Conservation (phyloP, 2,888 invertebrate genomes). For the Steinernema hermaphroditum region DNA sequence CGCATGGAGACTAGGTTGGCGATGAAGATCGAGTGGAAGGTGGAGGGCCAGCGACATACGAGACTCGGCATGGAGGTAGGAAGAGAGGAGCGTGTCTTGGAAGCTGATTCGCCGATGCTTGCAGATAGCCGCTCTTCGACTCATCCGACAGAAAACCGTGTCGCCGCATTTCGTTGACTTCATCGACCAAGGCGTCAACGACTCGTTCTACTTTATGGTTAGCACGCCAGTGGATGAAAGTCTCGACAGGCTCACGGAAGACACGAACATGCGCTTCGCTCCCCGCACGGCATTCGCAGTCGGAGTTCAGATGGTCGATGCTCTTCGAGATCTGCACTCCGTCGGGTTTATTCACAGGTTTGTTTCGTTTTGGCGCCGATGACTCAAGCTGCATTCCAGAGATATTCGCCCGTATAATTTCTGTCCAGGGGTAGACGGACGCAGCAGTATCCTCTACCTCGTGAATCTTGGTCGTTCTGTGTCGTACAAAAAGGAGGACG, state of each 20-base stretch:
- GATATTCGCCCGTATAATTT: neutral
- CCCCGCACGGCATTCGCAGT: neutral
- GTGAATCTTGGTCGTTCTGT: neutral
- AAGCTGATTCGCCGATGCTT: neutral
- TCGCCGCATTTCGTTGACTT: neutral
- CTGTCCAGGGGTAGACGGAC: neutral
- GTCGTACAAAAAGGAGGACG: neutral
- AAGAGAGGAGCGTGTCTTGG: neutral
- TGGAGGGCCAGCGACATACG: neutral
- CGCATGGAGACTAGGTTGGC: neutral
- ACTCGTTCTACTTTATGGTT: neutral
- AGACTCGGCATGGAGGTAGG: neutral
- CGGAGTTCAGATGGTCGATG: neutral
- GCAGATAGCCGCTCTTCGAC: neutral
- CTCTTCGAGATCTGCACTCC: neutral
- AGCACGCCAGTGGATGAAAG: neutral
- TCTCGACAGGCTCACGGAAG: neutral
- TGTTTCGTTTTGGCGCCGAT: neutral
- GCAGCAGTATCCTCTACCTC: neutral
- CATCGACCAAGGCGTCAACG: neutral
- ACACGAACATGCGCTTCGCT: neutral
- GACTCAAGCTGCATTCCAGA: neutral
- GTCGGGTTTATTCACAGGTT: neutral
- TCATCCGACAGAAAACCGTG: neutral
- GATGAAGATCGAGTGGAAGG: neutral